phyloP scores from a whole-genome alignment of 2,113 vertebrate genomes.

The Lucifuga dentata region DNA sequence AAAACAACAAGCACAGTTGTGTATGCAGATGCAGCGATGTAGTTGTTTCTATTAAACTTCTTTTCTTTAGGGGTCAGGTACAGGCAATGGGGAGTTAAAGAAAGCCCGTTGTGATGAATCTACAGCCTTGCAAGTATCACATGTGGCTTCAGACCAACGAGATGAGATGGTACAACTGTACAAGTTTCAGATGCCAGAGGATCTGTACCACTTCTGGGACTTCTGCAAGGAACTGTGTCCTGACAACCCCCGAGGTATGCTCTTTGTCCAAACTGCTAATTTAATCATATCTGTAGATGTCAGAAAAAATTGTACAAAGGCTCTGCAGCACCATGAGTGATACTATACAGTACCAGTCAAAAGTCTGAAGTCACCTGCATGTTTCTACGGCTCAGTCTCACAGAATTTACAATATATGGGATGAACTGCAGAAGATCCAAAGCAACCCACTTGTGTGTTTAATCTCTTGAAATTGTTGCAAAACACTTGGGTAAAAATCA shows the following conservation, averaged over 20 bases:
- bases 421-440: no score
- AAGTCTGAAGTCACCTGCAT: no score
- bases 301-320: no score
- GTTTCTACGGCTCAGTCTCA: no score
- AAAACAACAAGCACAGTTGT: not conserved
- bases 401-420: no score
- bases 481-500: no score
- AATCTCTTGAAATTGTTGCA: no score
- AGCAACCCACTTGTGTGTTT: no score
- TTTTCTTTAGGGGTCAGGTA: constrained; percentile 44
- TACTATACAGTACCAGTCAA: no score
- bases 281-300: no score
- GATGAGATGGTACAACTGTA: constrained; percentile 87
- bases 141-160: constrained; percentile 71
- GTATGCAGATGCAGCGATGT: not conserved
- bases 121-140: not conserved
- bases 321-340: no score
- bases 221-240: constrained; percentile 89
- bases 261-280: not conserved
- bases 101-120: constrained; percentile 72
- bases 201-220: constrained; percentile 95
- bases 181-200: constrained; percentile 89
- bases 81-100: constrained; percentile 79
- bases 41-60: not conserved
- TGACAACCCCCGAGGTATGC: constrained; percentile 88